Percentiles rank a stretch among this genome's conserved stretches.
These are phyloP conservation scores for Pemphredon lugubris DNA, from an alignment of 2,888 invertebrate genomes.

Conservation along the genomic window DNA sequence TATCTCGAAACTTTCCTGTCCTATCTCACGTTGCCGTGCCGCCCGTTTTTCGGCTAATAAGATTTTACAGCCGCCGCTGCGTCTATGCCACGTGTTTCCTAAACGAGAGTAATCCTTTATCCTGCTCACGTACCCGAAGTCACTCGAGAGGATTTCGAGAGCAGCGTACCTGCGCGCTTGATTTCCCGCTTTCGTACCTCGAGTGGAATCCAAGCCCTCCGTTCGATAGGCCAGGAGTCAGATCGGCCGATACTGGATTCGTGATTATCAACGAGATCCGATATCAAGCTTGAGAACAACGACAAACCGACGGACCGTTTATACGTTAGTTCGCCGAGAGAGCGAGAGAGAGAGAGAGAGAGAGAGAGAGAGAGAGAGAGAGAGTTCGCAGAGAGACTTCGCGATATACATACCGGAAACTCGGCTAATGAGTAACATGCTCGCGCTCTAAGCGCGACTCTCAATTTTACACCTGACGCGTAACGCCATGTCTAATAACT, in stretches of 20 bases:
- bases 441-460: too few species aligned
- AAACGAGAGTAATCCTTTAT: conserved; percentile 55
- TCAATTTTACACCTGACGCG: too few species aligned
- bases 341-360: too few species aligned
- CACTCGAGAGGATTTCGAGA: conserved; percentile 49
- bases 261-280: conserved; percentile 41
- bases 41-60: conserved; percentile 56
- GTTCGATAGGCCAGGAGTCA: not conserved
- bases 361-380: too few species aligned
- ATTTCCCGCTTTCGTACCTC: conserved; percentile 21
- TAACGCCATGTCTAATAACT: too few species aligned
- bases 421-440: too few species aligned
- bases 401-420: too few species aligned
- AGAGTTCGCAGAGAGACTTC: too few species aligned
- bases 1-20: conserved; percentile 4
- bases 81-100: conserved; percentile 28
- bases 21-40: not conserved
- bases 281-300: too few species aligned
- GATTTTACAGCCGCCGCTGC: conserved; percentile 35
- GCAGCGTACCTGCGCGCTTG: conserved; percentile 14
- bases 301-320: too few species aligned
- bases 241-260: conserved; percentile 41
- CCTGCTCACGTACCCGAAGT: conserved; percentile 53
- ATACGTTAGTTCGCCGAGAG: too few species aligned
- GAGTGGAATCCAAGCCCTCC: conserved; percentile 15